A percentile compares a stretch with the other conserved stretches of the same genome.
Conservation (phyloP, 2,888 invertebrate species). For the Apodemia duryi region DNA sequence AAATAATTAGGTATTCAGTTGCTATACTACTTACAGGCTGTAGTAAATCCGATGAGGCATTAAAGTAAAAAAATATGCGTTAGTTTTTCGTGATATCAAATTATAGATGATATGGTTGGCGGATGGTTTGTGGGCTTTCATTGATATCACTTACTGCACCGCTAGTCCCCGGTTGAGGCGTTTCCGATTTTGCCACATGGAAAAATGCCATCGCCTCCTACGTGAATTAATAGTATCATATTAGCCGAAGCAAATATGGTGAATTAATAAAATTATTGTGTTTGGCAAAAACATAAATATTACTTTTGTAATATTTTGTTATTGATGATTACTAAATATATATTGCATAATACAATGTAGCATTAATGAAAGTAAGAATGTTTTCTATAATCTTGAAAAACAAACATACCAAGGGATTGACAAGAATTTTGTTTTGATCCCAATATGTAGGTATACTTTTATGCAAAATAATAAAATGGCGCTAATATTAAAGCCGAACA, state of each 20-base stretch:
- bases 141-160: constrained; percentile 73
- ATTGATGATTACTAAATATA: neutral
- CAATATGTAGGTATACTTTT: neutral
- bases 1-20: constrained; percentile 19
- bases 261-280: constrained; percentile 27
- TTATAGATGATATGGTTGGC: constrained; percentile 45
- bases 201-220: constrained; percentile 75
- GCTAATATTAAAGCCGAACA: neutral
- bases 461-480: constrained; percentile 8
- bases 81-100: constrained; percentile 68
- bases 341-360: neutral
- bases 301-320: neutral
- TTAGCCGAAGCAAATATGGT: constrained; percentile 52
- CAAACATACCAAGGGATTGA: neutral
- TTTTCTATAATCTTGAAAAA: neutral
- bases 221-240: constrained; percentile 51
- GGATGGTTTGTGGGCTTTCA: constrained; percentile 39
- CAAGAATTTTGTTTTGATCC: neutral
- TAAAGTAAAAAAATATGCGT: constrained; percentile 67
- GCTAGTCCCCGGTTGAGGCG: constrained; percentile 65
- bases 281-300: constrained; percentile 31
- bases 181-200: constrained; percentile 65
- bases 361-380: neutral
- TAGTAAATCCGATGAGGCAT: constrained; percentile 70
- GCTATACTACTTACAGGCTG: constrained; percentile 72